Evolutionary conservation across 2,797 vertebrate genomes (phyloP).

Genomic region (Ficedula albicollis): DNA sequence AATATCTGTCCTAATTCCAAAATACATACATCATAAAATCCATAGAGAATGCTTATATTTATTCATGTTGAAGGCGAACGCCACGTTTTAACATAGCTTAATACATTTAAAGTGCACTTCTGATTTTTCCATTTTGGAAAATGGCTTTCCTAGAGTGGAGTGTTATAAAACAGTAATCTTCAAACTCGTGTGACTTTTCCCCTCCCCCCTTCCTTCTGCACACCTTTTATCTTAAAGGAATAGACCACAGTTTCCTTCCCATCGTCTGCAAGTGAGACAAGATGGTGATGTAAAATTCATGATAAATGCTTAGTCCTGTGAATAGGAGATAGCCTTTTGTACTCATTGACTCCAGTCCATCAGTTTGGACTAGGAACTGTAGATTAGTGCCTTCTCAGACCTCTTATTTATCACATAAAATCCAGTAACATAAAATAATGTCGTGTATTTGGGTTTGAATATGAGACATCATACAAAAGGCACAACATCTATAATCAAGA

Average conservation of each 20-base stretch:
- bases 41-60: background rate
- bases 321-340: background rate
- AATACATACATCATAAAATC: background rate
- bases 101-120: background rate
- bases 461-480: background rate
- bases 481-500: background rate
- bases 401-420: background rate
- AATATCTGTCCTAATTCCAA: background rate
- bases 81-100: background rate
- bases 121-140: background rate
- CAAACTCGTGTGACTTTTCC: background rate
- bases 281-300: background rate
- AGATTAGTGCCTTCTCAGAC: background rate
- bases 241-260: background rate
- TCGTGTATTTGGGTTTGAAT: background rate
- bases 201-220: background rate
- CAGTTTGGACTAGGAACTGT: background rate
- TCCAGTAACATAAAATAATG: background rate
- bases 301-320: background rate
- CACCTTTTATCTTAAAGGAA: background rate
- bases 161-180: background rate
- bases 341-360: background rate
- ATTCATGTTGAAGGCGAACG: background rate
- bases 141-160: background rate
- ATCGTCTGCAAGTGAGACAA: background rate